phyloP scores from a whole-genome alignment of 2,113 vertebrate genomes.

The Rhynchopsitta pachyrhyncha region DNA sequence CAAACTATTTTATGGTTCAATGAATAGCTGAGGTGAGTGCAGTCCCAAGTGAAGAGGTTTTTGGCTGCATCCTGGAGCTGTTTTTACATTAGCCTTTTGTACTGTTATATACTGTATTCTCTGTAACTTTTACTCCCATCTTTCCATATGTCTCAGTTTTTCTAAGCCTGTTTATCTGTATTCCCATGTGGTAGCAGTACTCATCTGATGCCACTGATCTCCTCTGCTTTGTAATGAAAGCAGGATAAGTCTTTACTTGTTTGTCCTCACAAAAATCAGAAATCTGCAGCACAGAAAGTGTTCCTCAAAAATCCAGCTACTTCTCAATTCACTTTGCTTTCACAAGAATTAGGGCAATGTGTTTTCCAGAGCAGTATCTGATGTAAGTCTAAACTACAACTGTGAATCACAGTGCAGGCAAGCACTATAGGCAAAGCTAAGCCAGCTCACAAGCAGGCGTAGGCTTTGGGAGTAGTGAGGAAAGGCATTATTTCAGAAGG shows the following conservation, averaged over 20 bases:
- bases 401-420: not conserved
- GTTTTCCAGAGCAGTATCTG: not conserved
- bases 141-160: conserved; percentile 3
- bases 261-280: conserved; percentile 3
- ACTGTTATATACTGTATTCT: not conserved
- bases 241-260: not conserved
- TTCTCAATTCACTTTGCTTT: not conserved
- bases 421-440: not conserved
- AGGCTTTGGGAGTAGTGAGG: not conserved
- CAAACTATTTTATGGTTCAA: not conserved
- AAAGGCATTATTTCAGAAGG: not conserved
- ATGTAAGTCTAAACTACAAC: not conserved
- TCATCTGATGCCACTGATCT: not conserved
- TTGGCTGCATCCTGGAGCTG: not conserved
- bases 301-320: not conserved
- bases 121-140: not conserved
- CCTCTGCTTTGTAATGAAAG: not conserved
- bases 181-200: not conserved
- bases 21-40: not conserved
- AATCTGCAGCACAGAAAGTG: not conserved
- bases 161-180: conserved; percentile 17
- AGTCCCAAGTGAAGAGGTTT: not conserved
- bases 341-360: not conserved
- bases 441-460: not conserved
- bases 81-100: not conserved